Base-by-base conservation (phyloP, 2,888 invertebrate genomes). In the Alitta virens region DNA sequence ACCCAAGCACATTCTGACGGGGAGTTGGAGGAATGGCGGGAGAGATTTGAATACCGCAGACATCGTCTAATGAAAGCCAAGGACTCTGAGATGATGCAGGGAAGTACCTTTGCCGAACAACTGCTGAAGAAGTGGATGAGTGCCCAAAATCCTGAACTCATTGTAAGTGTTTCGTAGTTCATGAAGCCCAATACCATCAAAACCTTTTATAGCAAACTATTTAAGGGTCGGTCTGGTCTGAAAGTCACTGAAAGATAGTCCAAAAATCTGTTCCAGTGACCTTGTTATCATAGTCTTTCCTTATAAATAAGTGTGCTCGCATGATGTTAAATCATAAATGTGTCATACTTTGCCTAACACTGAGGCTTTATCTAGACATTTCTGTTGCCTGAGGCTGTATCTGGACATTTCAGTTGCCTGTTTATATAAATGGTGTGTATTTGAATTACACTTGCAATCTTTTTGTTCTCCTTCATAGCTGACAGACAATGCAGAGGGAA, bases 21-120 rank as follows among this genome's bases (percentile, higher is more conserved):
- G 54, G 91, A 91, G 78, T 80, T 90, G 9, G 84, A 85, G 25
- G 90, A 90, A 78, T 90, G 91, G 90, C 86, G 87, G 71, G 87
- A 88, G 69, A 82, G 90, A 62, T 89, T 89, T 77, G 87, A 88
- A 69, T 88, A 88, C 74, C 83, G 88, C 23, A 74, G 76, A 59
- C 76, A 78, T 66, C 78, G 78, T 60, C 65, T 79, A 23, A 77
- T 79, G 68, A 83, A 86, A 68, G 88, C 88, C 5, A 86, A 86
- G 73, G 89, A 89, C 58, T 24, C 18, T 7, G 62, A 52, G 21
- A 27, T 21, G 21, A 12, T 21, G 25, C 46, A 56, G 24, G 82
- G 82, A 65, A 77, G 23, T 26, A 71, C 83, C 0, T 85, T 84
- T 73, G 85, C 86, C 0, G 89, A 89, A 74, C 87, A 88, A 73